phyloP scores from a whole-genome alignment of 2,888 invertebrate species.

The Euzetes globulus region DNA sequence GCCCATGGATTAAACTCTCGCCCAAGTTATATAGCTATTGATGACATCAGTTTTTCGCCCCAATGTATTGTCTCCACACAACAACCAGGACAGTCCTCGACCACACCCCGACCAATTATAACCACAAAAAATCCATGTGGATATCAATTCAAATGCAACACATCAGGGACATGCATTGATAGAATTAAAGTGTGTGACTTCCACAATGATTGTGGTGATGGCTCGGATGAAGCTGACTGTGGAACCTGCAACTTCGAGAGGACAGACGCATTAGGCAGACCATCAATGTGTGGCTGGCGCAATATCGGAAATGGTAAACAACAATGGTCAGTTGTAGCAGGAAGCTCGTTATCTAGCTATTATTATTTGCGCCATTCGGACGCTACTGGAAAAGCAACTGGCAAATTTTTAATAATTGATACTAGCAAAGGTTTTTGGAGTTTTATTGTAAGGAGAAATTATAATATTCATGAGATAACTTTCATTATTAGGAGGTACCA shows the following conservation, averaged over 20 bases:
- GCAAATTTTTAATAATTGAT: background rate
- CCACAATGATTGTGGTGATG: constrained; percentile 47
- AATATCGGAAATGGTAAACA: background rate
- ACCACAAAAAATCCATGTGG: background rate
- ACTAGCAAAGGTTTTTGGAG: background rate
- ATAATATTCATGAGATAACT: no score
- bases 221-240: constrained; percentile 46
- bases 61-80: constrained; percentile 33
- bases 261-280: background rate
- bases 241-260: constrained; percentile 39
- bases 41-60: constrained; percentile 39
- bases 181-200: constrained; percentile 45
- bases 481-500: no score
- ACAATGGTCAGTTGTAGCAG: no score
- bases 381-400: no score
- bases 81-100: background rate
- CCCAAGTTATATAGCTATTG: constrained; percentile 38
- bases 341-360: no score
- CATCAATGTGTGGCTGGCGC: constrained; percentile 8
- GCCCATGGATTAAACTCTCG: background rate
- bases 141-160: background rate
- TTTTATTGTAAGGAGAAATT: no score
- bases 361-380: no score
- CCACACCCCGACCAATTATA: background rate
- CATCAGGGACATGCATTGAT: constrained; percentile 1